A percentile compares a stretch with the other conserved stretches of the same genome.
Evolutionary conservation across 2,888 invertebrate genomes (phyloP).

Genomic region (Arrhopalites spinosus): DNA sequence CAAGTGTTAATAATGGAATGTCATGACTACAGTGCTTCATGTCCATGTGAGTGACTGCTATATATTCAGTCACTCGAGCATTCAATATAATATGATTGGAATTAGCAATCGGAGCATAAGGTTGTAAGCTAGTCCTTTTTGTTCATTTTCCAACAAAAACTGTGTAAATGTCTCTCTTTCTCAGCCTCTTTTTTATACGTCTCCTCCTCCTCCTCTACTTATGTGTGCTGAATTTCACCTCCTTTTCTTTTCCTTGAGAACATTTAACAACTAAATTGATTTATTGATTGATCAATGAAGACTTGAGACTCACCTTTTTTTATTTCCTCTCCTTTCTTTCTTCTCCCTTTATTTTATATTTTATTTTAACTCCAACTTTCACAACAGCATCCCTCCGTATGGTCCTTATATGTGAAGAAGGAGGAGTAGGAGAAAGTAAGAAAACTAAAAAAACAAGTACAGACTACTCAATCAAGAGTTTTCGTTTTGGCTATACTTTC

Average conservation of each 20-base stretch:
- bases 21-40: not conserved
- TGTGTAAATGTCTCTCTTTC: too few relatives aligned
- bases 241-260: not conserved
- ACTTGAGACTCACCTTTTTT: constrained; percentile 20
- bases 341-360: not conserved
- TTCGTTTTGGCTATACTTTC: too few relatives aligned
- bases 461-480: not conserved
- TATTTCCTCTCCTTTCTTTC: not conserved
- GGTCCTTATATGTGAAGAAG: not conserved
- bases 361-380: not conserved
- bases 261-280: constrained; percentile 33
- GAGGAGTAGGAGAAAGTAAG: not conserved
- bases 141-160: too few relatives aligned
- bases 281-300: constrained; percentile 30
- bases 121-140: not conserved
- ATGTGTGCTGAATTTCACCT: constrained; percentile 7
- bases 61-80: not conserved
- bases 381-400: not conserved
- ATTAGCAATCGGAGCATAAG: not conserved
- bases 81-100: not conserved
- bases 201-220: not conserved
- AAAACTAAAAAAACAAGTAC: not conserved
- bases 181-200: too few relatives aligned
- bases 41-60: not conserved
- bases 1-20: constrained; percentile 14